phyloP scores from a whole-genome alignment of 1,140 invertebrate species.

The Fopius arisanus region DNA sequence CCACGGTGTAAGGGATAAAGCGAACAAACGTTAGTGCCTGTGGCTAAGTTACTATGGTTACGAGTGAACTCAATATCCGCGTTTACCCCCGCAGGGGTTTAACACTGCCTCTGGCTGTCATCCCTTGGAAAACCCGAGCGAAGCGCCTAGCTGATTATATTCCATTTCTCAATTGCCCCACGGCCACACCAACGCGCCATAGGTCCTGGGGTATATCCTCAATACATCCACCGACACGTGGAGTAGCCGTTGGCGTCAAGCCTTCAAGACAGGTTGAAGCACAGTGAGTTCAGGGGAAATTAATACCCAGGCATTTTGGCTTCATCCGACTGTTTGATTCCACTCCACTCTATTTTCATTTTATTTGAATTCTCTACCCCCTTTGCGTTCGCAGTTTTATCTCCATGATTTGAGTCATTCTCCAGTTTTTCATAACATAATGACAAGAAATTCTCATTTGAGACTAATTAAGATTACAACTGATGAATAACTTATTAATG shows the following conservation, averaged over 20 bases:
- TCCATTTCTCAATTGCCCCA: constrained; percentile 60
- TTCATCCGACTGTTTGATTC: not conserved
- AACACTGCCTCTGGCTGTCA: constrained; percentile 55
- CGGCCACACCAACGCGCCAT: constrained; percentile 32
- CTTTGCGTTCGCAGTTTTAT: no score
- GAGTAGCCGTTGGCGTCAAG: constrained; percentile 54
- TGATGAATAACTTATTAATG: no score
- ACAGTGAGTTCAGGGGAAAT: not conserved
- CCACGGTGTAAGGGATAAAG: constrained; percentile 61
- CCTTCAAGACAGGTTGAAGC: constrained; percentile 55
- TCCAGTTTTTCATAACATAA: no score
- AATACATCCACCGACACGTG: constrained; percentile 47
- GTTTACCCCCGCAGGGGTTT: constrained; percentile 44
- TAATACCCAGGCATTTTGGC: constrained; percentile 38
- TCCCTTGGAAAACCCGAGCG: constrained; percentile 58
- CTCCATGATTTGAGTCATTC: no score
- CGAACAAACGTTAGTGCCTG: constrained; percentile 60
- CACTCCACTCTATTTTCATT: no score
- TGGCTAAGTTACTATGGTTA: constrained; percentile 66
- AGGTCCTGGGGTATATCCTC: constrained; percentile 37
- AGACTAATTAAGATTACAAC: no score
- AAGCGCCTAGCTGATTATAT: constrained; percentile 62
- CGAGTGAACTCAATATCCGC: constrained; percentile 69
- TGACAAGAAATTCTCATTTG: no score
- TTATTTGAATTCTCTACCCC: no score